phyloP scores from a whole-genome alignment of 1,140 invertebrate genomes.

The Helicoverpa armigera region DNA sequence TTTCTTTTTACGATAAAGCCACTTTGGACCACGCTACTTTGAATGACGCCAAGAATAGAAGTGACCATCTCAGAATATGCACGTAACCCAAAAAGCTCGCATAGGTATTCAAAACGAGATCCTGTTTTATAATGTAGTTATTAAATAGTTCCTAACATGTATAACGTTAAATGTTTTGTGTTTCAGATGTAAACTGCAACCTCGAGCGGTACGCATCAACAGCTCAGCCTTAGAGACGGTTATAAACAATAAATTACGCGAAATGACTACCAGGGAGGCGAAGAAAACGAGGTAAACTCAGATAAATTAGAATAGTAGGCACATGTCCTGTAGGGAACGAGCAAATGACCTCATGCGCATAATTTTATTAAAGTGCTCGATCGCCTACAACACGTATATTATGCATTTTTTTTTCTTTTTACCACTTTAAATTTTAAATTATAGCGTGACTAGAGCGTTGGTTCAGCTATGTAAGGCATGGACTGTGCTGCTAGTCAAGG shows the following conservation, averaged over 20 bases:
- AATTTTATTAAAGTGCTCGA: neutral
- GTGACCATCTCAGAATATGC: too few species aligned
- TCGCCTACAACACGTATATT: too few species aligned
- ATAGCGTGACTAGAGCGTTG: too few species aligned
- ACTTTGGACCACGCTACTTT: too few species aligned
- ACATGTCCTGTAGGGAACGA: neutral
- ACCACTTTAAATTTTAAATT: too few species aligned
- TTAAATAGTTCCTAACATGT: neutral
- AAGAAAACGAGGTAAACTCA: constrained; percentile 75
- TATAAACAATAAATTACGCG: constrained; percentile 77
- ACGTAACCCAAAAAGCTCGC: too few species aligned
- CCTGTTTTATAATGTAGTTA: neutral
- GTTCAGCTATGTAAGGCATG: too few species aligned
- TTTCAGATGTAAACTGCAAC: constrained; percentile 83
- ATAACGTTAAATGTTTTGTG: constrained; percentile 8
- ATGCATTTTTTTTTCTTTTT: too few species aligned
- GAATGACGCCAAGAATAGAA: too few species aligned
- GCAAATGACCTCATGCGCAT: neutral
- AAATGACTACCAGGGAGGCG: constrained; percentile 74
- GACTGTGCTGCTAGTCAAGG: too few species aligned
- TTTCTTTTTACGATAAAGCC: neutral
- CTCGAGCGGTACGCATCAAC: constrained; percentile 82
- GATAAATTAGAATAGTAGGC: neutral
- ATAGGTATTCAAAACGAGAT: neutral
- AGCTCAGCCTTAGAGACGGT: constrained; percentile 82